A percentile compares a stretch with the other conserved stretches of the same genome.
Evolutionary conservation across 2,797 vertebrate genomes (phyloP).

Genomic region (Myoxocephalus aenaeus): DNA sequence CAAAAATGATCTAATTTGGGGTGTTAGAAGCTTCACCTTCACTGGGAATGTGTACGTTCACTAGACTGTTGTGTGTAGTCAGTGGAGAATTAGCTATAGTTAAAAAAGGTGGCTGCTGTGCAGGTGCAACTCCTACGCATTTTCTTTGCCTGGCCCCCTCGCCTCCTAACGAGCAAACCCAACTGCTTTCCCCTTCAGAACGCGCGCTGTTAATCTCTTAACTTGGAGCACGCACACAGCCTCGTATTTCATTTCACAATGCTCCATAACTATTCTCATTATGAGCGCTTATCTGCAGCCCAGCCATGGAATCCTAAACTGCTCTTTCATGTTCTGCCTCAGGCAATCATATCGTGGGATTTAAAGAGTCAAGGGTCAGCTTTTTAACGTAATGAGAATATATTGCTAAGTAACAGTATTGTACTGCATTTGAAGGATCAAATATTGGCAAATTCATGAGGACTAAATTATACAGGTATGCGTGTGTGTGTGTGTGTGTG

Average conservation of each 20-base stretch:
- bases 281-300: conserved; percentile 74
- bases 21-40: neutral
- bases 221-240: conserved; percentile 22
- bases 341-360: conserved; percentile 64
- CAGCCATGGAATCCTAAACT: conserved; percentile 74
- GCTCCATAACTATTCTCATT: conserved; percentile 76
- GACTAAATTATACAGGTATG: conserved; percentile 58
- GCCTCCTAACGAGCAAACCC: conserved; percentile 37
- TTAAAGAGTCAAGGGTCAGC: conserved; percentile 67
- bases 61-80: neutral
- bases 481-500: conserved; percentile 33
- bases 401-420: conserved; percentile 77
- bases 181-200: conserved; percentile 26
- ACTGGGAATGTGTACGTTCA: neutral
- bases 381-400: conserved; percentile 75
- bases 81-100: conserved; percentile 32
- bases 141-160: conserved; percentile 30
- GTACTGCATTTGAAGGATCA: conserved; percentile 63
- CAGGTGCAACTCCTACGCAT: conserved; percentile 27
- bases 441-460: conserved; percentile 55
- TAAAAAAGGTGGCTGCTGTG: conserved; percentile 40
- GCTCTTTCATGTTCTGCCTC: conserved; percentile 75
- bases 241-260: conserved; percentile 67
- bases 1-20: neutral
- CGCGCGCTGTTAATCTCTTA: conserved; percentile 53